These are phyloP conservation scores for Rhinichthys osculus DNA, from an alignment of 2,797 vertebrate species.

Conservation along the genomic window DNA sequence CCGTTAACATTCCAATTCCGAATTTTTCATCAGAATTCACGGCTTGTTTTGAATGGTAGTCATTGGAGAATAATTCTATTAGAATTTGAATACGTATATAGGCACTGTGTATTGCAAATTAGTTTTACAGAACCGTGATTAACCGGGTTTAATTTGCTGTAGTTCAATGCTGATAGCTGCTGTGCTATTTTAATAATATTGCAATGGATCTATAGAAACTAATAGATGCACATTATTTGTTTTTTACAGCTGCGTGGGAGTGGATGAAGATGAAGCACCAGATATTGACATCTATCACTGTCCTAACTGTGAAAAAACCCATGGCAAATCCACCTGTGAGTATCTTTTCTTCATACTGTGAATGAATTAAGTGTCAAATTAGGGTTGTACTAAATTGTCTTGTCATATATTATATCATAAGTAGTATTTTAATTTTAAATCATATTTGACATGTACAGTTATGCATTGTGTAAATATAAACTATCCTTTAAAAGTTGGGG, in stretches of 20 bases:
- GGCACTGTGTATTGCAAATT: background rate
- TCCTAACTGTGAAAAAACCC: slow-evolving; percentile 96
- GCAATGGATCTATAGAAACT: background rate
- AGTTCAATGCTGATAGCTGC: background rate
- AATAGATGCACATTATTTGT: background rate
- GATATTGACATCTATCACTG: slow-evolving; percentile 98
- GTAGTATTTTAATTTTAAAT: background rate
- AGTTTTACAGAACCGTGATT: background rate
- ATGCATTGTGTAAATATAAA: background rate
- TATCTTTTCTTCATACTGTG: slow-evolving; percentile 50
- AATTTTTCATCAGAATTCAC: background rate
- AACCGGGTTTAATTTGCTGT: background rate
- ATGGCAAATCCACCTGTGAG: slow-evolving; percentile 95
- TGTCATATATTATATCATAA: background rate
- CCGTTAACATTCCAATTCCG: background rate
- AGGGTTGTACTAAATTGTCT: background rate
- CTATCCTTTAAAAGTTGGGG: background rate
- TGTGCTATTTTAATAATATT: background rate
- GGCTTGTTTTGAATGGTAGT: background rate
- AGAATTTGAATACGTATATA: background rate
- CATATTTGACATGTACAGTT: background rate
- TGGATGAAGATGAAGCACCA: slow-evolving; percentile 97
- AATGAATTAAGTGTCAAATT: background rate
- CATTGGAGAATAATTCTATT: background rate
- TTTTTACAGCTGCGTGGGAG: slow-evolving; percentile 90